Evolutionary conservation across 2,797 vertebrate species (phyloP).

Genomic region (Enteromius viviparus): DNA sequence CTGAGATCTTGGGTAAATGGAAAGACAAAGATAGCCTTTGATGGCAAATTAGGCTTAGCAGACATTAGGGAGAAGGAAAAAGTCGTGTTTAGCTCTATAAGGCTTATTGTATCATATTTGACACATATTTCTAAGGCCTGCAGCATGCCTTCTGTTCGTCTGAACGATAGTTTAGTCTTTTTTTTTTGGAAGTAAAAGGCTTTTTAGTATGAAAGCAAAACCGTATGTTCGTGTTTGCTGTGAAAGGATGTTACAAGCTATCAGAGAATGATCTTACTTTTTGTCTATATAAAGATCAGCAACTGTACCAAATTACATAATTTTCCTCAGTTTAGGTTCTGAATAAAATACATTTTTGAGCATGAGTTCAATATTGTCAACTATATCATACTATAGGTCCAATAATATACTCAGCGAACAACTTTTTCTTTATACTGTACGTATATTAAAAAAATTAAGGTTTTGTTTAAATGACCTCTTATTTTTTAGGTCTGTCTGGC

Average conservation of each 20-base stretch:
- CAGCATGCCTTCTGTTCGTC: not conserved
- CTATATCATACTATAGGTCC: too few species aligned
- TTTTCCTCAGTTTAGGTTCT: not conserved
- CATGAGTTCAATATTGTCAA: too few species aligned
- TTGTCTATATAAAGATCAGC: too few species aligned
- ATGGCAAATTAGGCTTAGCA: constrained; percentile 19
- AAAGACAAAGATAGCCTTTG: constrained; percentile 31
- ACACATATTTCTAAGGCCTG: not conserved
- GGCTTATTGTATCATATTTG: not conserved
- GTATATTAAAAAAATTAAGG: too few species aligned
- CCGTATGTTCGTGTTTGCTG: not conserved
- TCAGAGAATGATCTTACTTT: too few species aligned
- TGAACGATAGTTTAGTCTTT: not conserved
- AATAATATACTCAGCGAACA: not conserved
- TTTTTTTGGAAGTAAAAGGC: not conserved
- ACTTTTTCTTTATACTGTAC: not conserved
- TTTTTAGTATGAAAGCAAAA: not conserved
- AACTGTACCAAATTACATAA: not conserved
- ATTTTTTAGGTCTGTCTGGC: not conserved
- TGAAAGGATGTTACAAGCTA: not conserved
- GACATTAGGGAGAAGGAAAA: not conserved
- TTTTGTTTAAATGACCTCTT: not conserved
- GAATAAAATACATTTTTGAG: not conserved
- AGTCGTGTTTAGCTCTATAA: not conserved
- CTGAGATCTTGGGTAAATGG: constrained; percentile 23